These are phyloP conservation scores for Rhabdornis inornatus DNA, from an alignment of 2,113 vertebrate genomes.

Conservation along the genomic window DNA sequence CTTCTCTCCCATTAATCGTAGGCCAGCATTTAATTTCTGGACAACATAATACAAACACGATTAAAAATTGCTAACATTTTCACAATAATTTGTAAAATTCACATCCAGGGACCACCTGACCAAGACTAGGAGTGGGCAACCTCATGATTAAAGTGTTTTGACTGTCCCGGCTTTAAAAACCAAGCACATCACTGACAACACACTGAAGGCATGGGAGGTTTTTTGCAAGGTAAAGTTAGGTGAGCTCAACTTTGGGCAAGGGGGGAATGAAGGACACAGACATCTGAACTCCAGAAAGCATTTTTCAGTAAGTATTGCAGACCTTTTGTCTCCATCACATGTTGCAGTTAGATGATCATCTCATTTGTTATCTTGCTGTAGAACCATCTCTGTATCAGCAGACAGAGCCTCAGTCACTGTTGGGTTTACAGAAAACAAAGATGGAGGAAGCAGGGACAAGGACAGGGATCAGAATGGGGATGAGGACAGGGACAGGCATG, in stretches of 20 bases:
- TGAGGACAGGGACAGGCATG: neutral
- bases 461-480: neutral
- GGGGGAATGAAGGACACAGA: neutral
- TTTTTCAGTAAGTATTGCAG: neutral
- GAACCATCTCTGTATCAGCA: neutral
- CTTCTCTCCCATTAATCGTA: accelerated
- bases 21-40: neutral
- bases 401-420: neutral
- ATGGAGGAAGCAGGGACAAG: neutral
- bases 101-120: neutral
- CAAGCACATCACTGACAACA: neutral
- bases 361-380: neutral
- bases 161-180: neutral
- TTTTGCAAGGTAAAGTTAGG: neutral
- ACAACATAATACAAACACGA: neutral
- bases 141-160: neutral
- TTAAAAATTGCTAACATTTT: neutral
- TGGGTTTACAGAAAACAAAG: neutral
- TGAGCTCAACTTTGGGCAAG: neutral
- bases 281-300: neutral
- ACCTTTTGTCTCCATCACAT: neutral
- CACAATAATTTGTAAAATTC: neutral
- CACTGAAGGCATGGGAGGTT: neutral
- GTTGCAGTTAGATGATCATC: neutral
- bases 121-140: neutral